Base-by-base conservation (phyloP, 1,140 invertebrate genomes). In the Leptopilina clavipes region DNA sequence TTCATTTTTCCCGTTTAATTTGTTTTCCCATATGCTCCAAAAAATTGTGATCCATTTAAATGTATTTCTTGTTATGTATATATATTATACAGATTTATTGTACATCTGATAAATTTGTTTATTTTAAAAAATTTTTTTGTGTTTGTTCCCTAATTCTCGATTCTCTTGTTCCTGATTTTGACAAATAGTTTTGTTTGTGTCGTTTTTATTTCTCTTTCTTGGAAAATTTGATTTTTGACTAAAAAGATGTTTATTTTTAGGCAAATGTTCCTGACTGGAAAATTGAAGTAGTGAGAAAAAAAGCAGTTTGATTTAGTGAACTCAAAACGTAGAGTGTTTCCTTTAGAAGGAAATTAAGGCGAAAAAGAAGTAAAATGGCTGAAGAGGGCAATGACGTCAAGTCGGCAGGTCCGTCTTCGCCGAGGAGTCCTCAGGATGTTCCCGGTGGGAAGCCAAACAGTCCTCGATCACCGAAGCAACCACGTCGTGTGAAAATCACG, bases 401-500 rank as follows among this genome's bases (percentile, higher is more conserved):
- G 25, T 81, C 86, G 14, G 82, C 82, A 12, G 89, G 89, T 37
- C 87, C 85, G 11, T 87, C 85, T 8, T 90, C 89, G 10, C 88
- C 89, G 7, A 76, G 85, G 71, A 90, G 89, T 86, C 88, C 89
- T 19, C 81, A 82, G 17, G 70, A 76, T 7, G 88, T 86, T 78
- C 65, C 18, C 31, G 10, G 40, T 40, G 56, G 40, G 65, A 80
- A 83, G 44, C 83, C 86, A 1, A 81, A 79, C 70, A 90, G 87
- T 85, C 89, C 88, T 12, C 84, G 84, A 10, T 90, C 88, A 3
- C 89, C 89, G 3, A 86, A 85, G 12, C 89, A 87, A 72, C 73
- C 85, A 19, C 88, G 89, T 22, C 86, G 88, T 18, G 81, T 91
- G 14, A 90, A 91, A 76, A 80, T 92, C 70, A 89, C 87, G n/a